Percentiles rank a stretch among this genome's conserved stretches.
phyloP scores from a whole-genome alignment of 2,888 invertebrate species.

The Limnephilus rhombicus region DNA sequence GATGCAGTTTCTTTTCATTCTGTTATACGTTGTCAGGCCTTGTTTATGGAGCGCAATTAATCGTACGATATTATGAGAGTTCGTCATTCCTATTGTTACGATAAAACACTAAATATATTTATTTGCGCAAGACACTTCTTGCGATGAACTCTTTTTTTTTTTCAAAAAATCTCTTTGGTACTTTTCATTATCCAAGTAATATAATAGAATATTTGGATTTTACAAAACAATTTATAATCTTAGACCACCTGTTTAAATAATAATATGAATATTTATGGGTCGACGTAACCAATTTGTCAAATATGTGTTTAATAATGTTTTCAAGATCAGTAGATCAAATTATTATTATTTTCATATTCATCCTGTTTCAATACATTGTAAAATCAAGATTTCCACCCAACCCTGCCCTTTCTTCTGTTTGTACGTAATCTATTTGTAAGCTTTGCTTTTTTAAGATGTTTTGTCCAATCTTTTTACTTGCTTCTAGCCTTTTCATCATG shows the following conservation, averaged over 20 bases:
- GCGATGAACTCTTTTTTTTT: neutral
- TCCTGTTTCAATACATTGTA: neutral
- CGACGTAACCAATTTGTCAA: neutral
- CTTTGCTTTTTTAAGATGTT: neutral
- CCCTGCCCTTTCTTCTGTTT: too few relatives aligned
- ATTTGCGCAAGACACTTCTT: neutral
- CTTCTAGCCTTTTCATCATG: neutral
- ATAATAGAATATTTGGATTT: neutral
- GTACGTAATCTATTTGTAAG: too few relatives aligned
- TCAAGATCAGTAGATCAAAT: neutral
- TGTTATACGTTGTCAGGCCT: neutral
- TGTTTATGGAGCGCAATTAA: neutral
- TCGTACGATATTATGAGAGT: neutral
- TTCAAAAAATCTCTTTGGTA: neutral
- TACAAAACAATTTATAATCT: neutral
- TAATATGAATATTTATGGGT: neutral
- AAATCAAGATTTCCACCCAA: neutral
- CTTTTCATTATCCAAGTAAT: neutral
- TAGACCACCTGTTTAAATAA: slow-evolving; percentile 4
- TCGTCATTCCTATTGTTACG: neutral
- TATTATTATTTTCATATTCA: neutral
- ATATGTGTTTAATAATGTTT: neutral
- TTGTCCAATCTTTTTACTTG: neutral
- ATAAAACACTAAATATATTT: neutral
- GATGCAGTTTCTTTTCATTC: neutral